Evolutionary conservation across 2,888 invertebrate genomes (phyloP).

Genomic region (Cylloceria caligata): DNA sequence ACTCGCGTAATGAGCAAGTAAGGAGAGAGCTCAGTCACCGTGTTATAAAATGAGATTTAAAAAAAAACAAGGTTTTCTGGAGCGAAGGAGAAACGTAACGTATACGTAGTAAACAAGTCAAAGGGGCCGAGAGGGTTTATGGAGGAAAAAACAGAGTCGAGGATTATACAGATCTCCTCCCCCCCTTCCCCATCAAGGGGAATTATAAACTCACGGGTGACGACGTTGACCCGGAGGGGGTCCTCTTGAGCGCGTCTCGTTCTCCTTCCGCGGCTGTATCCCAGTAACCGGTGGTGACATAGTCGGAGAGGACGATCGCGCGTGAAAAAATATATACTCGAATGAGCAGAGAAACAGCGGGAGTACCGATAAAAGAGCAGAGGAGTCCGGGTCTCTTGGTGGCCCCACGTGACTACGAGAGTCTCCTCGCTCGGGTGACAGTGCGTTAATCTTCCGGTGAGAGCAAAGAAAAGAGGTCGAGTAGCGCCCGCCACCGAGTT

Average conservation of each 20-base stretch:
- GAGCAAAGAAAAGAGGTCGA: slow-evolving; percentile 66
- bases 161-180: slow-evolving; percentile 51
- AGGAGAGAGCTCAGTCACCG: slow-evolving; percentile 7
- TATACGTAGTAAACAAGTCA: slow-evolving; percentile 9
- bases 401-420: neutral
- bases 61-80: slow-evolving; percentile 45
- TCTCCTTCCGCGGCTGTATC: neutral
- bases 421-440: slow-evolving; percentile 51
- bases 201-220: slow-evolving; percentile 57
- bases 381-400: slow-evolving; percentile 11
- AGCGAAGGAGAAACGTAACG: slow-evolving; percentile 29
- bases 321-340: slow-evolving; percentile 59
- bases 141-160: slow-evolving; percentile 33
- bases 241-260: neutral
- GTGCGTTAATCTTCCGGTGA: slow-evolving; percentile 76
- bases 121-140: slow-evolving; percentile 31
- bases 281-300: slow-evolving; percentile 11
- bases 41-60: slow-evolving; percentile 32
- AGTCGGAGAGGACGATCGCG: slow-evolving; percentile 52
- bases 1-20: neutral
- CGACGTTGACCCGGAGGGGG: slow-evolving; percentile 54
- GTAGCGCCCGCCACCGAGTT: slow-evolving; percentile 18
- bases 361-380: slow-evolving; percentile 57
- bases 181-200: no score
- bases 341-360: slow-evolving; percentile 50